Evolutionary conservation across 2,113 vertebrate species (phyloP).

Genomic region (Sylvietta virens): DNA sequence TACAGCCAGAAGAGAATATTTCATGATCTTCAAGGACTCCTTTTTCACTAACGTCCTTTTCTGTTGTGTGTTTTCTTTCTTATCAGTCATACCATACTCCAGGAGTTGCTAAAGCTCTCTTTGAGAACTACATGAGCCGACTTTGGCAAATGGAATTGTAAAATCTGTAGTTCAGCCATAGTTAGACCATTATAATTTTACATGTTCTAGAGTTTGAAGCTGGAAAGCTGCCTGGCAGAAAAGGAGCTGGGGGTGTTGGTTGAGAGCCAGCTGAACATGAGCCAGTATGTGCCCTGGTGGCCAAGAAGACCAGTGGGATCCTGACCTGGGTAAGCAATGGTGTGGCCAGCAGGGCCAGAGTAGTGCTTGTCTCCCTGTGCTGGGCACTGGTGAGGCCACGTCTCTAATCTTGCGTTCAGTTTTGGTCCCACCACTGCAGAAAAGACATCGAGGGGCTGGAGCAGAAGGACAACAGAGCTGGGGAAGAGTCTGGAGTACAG

Average conservation of each 20-base stretch:
- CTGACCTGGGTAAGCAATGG: not conserved
- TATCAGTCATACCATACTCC: not conserved
- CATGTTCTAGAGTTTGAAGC: not conserved
- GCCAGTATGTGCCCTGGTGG: not conserved
- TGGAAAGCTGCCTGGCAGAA: not conserved
- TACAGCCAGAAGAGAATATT: not conserved
- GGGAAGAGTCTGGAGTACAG: not conserved
- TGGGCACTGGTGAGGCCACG: not conserved
- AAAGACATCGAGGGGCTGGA: not conserved
- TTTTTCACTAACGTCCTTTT: not conserved
- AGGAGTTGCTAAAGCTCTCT: not conserved
- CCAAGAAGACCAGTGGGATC: not conserved
- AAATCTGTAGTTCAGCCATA: not conserved
- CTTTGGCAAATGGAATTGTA: not conserved
- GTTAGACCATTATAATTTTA: not conserved
- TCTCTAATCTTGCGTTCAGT: not conserved
- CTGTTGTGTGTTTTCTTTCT: not conserved
- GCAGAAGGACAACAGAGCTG: rapidly evolving
- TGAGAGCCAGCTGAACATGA: not conserved
- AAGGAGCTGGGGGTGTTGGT: not conserved
- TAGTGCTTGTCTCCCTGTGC: not conserved
- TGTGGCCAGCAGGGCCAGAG: not conserved
- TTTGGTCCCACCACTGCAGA: not conserved
- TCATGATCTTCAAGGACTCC: not conserved
- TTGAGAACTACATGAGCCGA: not conserved